Evolutionary conservation across 2,113 vertebrate species (phyloP), one percentile per base, ranked within the genome.

Genomic region (Mionectes macconnelli): DNA sequence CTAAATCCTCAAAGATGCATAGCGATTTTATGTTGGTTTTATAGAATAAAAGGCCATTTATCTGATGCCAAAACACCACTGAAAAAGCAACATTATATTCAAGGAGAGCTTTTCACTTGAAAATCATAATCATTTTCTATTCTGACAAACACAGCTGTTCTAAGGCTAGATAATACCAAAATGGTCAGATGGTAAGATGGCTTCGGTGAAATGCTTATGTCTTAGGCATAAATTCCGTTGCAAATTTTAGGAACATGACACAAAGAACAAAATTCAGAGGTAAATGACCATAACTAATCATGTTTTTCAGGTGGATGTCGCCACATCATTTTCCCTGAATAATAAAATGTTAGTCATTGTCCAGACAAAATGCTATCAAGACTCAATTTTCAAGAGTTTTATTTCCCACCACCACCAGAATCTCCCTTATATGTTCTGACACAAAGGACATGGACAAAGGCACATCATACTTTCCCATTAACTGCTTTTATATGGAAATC

Each of bases 381-480:
- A 89, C 28, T 70, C 39, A 27, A 87, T 57, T 89, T 93, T 83
- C 3, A 95, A 66, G 50, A 87, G 77, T 86, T 97, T 94, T 78
- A 93, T 93, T 97, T 92, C 82, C 47, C 70, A 70, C 91, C 35
- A 75, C 12, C 33, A 88, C 53, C 16, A 83, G 90, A 97, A 87
- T 42, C 55, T 63, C 84, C 95, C 60, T 90, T 64, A 76, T 37
- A 35, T 75, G 72, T 93, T 96, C 76, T 95, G 93, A 96, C 60
- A 89, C 25, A 44, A 94, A 22, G 68, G 85, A 94, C 97, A 97
- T 97, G 97, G 90, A 95, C 95, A 96, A 97, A 97, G 85, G 63
- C 70, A 67, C 9, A 6, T 89, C 87, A 84, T 75, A 96, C 63
- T 68, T 98, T 97, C 96, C 96, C 92, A 97, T 96, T 95, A 97